Evolutionary conservation across 1,140 invertebrate genomes (phyloP).

Genomic region (Zeugodacus cucurbitae): DNA sequence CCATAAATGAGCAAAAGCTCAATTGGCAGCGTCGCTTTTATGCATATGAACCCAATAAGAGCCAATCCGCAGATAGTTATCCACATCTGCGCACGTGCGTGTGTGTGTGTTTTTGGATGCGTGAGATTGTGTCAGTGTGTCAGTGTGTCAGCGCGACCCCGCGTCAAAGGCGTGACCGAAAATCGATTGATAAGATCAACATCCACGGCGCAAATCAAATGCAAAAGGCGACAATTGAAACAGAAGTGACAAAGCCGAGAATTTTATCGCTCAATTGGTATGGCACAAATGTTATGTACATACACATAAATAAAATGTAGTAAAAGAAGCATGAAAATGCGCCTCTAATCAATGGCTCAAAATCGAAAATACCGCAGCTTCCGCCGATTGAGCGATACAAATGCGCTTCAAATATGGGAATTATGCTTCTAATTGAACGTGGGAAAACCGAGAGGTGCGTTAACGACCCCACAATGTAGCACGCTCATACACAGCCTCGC

Average conservation of each 20-base stretch:
- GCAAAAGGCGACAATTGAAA: constrained; percentile 14
- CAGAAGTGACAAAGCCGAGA: constrained; percentile 34
- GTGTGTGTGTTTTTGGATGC: background rate
- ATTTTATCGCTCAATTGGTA: constrained; percentile 30
- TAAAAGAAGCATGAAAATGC: background rate
- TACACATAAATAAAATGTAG: too few species aligned
- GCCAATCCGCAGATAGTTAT: background rate
- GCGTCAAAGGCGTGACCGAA: constrained; percentile 6
- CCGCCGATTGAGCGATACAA: background rate
- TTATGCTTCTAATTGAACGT: constrained; percentile 37
- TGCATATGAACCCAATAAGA: background rate
- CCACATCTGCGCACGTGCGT: background rate
- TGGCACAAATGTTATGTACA: background rate
- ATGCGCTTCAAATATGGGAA: background rate
- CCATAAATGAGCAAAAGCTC: constrained; percentile 20
- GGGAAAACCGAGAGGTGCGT: background rate
- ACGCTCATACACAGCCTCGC: background rate
- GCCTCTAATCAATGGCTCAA: background rate
- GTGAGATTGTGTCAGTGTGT: background rate
- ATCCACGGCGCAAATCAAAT: constrained; percentile 26
- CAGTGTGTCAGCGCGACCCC: background rate
- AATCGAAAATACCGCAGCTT: background rate
- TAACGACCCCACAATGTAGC: background rate
- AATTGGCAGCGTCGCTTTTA: background rate
- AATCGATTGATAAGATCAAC: constrained; percentile 28